Base-by-base conservation (phyloP, 2,113 vertebrate genomes). In the Entelurus aequoreus region DNA sequence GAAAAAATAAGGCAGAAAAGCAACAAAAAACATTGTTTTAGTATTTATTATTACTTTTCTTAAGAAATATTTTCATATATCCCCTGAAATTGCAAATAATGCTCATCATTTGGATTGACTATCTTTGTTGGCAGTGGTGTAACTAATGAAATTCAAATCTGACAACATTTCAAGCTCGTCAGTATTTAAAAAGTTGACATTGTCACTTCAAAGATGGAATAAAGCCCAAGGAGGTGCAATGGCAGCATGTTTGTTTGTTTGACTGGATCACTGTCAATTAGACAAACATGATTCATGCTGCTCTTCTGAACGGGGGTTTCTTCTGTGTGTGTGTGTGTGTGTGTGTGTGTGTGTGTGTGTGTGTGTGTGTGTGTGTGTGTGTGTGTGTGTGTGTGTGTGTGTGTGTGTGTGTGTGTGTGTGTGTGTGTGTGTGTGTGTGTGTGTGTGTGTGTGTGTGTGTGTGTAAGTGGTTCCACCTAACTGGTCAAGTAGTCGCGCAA, bases 271-370 rank as follows among this genome's bases (percentile, higher is more conserved):
- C 51, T 81, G 76, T 78, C 77, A 81, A 80, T 80, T 83, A 83
- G 78, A 71, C 78, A 74, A 87, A 83, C 77, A 84, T 59, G 76
- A 63, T 51, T 66, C 86, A 60, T 6, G 82, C 75, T 76, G 81
- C 48, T 69, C 68, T 74, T 81, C 71, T 76, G 69, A 64, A 46
- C 57, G 60, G 42, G 15, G 71, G 47, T 65, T 77, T 77, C 71
- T 63, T 61, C 28, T 54, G 48, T 69, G 48, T 37, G 28, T 49
- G 15, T 70, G 58, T 64, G 60, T 19, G 19, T 19, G 19, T 19
- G 19, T 54, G 50, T 69, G 48, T 37, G 28, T 49, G 15, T 70
- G 58, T 64, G 60, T 63, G 60, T 72, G 35, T 46, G 61, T 72
- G 71, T 61, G 61, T 79, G 82, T 71, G 73, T 52, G 54, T 66